Base-by-base conservation (phyloP, 2,888 invertebrate species). In the Trichopria drosophilae region DNA sequence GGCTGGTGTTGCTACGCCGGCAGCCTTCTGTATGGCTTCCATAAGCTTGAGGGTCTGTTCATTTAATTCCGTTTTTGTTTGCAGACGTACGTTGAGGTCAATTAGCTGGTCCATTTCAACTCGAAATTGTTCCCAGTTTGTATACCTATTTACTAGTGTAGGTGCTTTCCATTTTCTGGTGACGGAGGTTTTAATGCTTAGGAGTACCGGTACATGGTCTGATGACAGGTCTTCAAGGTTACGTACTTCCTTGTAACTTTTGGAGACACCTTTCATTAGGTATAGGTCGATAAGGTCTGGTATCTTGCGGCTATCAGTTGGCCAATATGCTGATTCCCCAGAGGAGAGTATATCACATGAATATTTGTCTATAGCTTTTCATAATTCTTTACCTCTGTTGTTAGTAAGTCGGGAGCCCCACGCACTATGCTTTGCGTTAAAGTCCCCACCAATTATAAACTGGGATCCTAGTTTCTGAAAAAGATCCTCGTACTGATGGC, bases 241-340 rank as follows among this genome's bases (percentile, higher is more conserved):
- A 47, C 54, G 44, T 18, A 49, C 40, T 23, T 46, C 31, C n/a
- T 47, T 45, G 42, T 55, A 53, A 20, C 50, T 55, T 37, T 31
- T 16, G n/a, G 46, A 26, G 19, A 61, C 52, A 4, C 51, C 51
- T 23, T 61, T 60, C 4, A 56, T 51, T 3, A 63, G 51, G 31
- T 58, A 62, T 28, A 66, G 53, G 40, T 62, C 62, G 3, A 64
- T 29, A n/a, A 63, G 37, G 18, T 66, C 61, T 6, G 66, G 64
- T 19, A 56, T 49, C 57, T 64, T 61, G 12, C 53, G n/a, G n/a
- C n/a, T n/a, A n/a, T n/a, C n/a, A n/a, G n/a, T n/a, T n/a, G n/a
- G n/a, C n/a, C n/a, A n/a, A n/a, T n/a, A n/a, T n/a, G n/a, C n/a
- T 19, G 61, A 59, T 47, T 46, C 32, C 4, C 52, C 51, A 10